Base-by-base conservation (phyloP, 2,797 vertebrate species). In the Choloepus didactylus region DNA sequence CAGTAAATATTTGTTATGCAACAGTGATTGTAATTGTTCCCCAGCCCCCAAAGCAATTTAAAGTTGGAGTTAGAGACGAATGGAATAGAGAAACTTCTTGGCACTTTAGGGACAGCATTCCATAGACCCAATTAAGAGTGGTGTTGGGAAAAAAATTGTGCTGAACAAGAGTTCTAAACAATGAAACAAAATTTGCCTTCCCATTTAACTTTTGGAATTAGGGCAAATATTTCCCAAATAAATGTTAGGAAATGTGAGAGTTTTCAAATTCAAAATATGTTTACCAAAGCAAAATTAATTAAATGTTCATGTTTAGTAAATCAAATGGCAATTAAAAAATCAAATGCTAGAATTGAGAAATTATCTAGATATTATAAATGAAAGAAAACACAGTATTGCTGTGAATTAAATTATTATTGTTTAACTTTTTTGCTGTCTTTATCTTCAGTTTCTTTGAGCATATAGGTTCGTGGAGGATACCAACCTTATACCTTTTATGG, bases 1-100 rank as follows among this genome's bases (percentile, higher is more conserved):
- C 67, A 89, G 35, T 95, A 95, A 96, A 73, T 92, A 97, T 88
- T 96, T 95, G 15, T 31, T 86, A 89, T 76, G 29, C 49, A 84
- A 86, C 95, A 96, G 95, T 96, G 96, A 19, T 56, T 56, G 54
- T 56, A 56, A 56, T 56, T 56, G 54, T 56, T 56, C 54, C 54
- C 54, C 54, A 56, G 5, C 16, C 54, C 16, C 54, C 54, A 56
- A 56, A 56, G 54, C 54, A 56, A 56, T 56, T 56, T 96, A 96
- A 97, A 97, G 77, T 95, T 96, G 41, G 27, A 84, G 38, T 56
- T 35, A 81, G 16, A 75, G 69, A 62, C 72, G 41, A 83, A 35
- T 70, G 88, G 49, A 44, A 80, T 69, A 18, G 18, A 88, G 46
- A 92, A 87, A 95, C 86, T 93, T 95, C 16, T 41, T 44, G 31